Base-by-base conservation (phyloP, 2,888 invertebrate genomes). In the Eupelmus urozonus region DNA sequence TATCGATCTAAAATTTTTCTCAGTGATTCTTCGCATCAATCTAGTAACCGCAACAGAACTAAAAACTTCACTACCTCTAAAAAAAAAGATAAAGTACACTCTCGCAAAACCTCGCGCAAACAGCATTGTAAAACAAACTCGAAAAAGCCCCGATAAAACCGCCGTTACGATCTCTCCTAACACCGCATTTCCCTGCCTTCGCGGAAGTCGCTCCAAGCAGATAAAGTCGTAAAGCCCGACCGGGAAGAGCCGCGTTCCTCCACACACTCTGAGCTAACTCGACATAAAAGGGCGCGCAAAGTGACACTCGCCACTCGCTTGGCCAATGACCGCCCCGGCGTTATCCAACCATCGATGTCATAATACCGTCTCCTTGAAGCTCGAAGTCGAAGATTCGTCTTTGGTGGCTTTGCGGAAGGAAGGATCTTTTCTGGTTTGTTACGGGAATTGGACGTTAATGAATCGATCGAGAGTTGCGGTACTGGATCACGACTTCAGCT, bases 341-440 rank as follows among this genome's bases (percentile, higher is more conserved):
- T 77, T 77, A 71, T 71, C 71, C 71, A 77, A 77, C 60, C 20
- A 53, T 20, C 49, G 23, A 16, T 66, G 51, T 57, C 49, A 49
- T 77, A 72, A 77, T 63, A 34, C 16, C 25, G n/a, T 45, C 27
- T 27, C 25, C 27, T 59, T 45, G 40, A 20, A 20, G 23, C 16
- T 34, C 34, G 9, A 9, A 34, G 34, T 34, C 9, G 9, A 9
- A 34, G 34, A 34, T 34, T 34, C 5, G 34, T 34, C 9, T 34
- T 34, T 34, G n/a, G n/a, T n/a, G n/a, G n/a, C 34, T 34, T 34
- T 34, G 9, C 34, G 34, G 34, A 34, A 34, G 34, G 34, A 34
- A 34, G 34, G 34, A 9, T 34, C n/a, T 9, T 9, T 34, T 5
- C 34, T 34, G 34, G 34, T 34, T 34, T 34, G 34, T 34, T 34